These are phyloP conservation scores for Diplogasteroides magnus DNA, from an alignment of 1,140 invertebrate species.

Conservation along the genomic window DNA sequence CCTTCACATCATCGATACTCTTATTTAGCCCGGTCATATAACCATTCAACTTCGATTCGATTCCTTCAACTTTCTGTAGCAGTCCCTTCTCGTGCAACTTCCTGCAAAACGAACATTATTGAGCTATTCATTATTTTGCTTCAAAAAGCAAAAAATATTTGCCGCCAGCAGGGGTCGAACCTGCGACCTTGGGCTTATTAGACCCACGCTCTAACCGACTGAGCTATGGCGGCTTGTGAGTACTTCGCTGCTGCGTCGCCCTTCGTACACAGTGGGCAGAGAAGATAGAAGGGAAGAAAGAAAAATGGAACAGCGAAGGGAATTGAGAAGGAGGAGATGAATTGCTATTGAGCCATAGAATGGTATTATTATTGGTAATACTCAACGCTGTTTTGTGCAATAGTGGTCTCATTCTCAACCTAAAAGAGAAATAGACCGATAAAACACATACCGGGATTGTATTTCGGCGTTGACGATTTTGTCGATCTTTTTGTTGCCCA, in stretches of 20 bases:
- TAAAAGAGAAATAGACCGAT: background rate
- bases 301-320: background rate
- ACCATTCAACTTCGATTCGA: slow-evolving; percentile 39
- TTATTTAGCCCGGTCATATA: slow-evolving; percentile 42
- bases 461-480: slow-evolving; percentile 47
- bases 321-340: too few species aligned
- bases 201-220: slow-evolving; percentile 1
- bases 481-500: slow-evolving; percentile 50
- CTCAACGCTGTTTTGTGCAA: background rate
- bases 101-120: slow-evolving; percentile 29
- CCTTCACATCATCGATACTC: slow-evolving; percentile 43
- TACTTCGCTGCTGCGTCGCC: too few species aligned
- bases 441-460: slow-evolving; percentile 40
- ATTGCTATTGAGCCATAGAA: too few species aligned
- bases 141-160: slow-evolving; percentile 25
- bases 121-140: slow-evolving; percentile 4
- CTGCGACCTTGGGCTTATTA: slow-evolving; percentile 11
- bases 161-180: background rate
- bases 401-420: background rate
- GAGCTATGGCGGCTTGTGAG: too few species aligned
- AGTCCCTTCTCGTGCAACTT: slow-evolving; percentile 52
- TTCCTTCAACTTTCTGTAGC: slow-evolving; percentile 40
- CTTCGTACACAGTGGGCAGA: background rate
- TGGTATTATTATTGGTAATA: too few species aligned
- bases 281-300: background rate